Conservation (phyloP, 2,888 invertebrate species). For the Drosophila nigricruria region DNA sequence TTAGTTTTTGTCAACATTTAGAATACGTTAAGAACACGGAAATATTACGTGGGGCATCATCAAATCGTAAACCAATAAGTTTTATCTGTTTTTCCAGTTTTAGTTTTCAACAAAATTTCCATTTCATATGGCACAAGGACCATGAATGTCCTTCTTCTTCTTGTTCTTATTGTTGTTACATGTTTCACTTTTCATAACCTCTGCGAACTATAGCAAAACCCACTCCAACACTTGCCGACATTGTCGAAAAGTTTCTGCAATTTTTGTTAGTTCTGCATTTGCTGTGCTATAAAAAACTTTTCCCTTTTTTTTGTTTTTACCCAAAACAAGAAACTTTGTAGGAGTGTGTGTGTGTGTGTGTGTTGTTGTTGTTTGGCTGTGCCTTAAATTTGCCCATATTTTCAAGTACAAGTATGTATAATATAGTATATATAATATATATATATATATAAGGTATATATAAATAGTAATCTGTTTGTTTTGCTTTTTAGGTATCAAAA, state of each 20-base stretch:
- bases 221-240: constrained; percentile 61
- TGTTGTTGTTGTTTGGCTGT: constrained; percentile 35
- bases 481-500: constrained; percentile 64
- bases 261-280: constrained; percentile 53
- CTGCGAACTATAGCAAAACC: constrained; percentile 14
- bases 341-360: constrained; percentile 29
- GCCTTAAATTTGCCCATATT: constrained; percentile 43
- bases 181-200: constrained; percentile 62
- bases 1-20: constrained; percentile 57
- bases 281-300: constrained; percentile 46
- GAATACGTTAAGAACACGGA: constrained; percentile 74
- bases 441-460: constrained; percentile 59
- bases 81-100: constrained; percentile 24
- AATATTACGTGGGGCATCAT: constrained; percentile 54
- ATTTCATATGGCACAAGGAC: constrained; percentile 62
- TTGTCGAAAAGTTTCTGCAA: constrained; percentile 64
- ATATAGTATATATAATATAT: constrained; percentile 54
- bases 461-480: constrained; percentile 63
- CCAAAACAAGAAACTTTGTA: constrained; percentile 45
- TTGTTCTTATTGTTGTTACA: constrained; percentile 35
- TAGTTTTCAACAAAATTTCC: constrained; percentile 34
- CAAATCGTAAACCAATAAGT: constrained; percentile 46
- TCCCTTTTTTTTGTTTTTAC: not conserved
- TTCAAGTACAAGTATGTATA: constrained; percentile 51
- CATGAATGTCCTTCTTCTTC: constrained; percentile 30